Evolutionary conservation across 2,888 invertebrate genomes (phyloP).

Genomic region (Polylopha cassiicola): DNA sequence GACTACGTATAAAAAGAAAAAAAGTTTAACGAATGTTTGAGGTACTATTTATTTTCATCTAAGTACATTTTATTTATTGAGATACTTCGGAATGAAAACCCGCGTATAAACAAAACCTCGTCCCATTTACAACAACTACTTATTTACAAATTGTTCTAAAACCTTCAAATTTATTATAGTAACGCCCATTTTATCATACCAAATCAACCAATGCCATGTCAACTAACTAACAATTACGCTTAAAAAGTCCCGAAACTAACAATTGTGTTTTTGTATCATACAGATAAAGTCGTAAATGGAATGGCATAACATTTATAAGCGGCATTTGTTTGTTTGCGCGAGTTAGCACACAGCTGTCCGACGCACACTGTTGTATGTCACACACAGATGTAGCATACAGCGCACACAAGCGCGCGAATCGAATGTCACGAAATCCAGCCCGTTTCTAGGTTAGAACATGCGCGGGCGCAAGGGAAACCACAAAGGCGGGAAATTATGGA

Average conservation of each 20-base stretch:
- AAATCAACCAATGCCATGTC: conserved; percentile 70
- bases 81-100: too few species aligned
- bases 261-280: conserved; percentile 20
- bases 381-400: too few species aligned
- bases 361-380: conserved; percentile 46
- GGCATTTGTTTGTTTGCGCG: conserved; percentile 22
- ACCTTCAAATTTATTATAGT: conserved; percentile 36
- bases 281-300: conserved; percentile 29
- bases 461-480: conserved; percentile 54
- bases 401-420: conserved; percentile 42
- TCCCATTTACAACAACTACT: conserved; percentile 6
- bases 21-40: too few species aligned
- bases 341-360: conserved; percentile 41
- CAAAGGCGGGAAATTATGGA: too few species aligned
- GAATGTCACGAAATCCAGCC: conserved; percentile 73
- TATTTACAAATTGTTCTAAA: conserved; percentile 15
- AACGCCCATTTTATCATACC: conserved; percentile 70
- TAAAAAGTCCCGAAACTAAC: conserved; percentile 25
- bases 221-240: conserved; percentile 43
- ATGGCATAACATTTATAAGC: conserved; percentile 10
- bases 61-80: too few species aligned
- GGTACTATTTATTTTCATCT: too few species aligned
- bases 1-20: too few species aligned
- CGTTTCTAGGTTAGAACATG: conserved; percentile 72
- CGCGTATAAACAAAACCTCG: too few species aligned